phyloP scores from a whole-genome alignment of 1,140 invertebrate genomes.

The Tetramorium alpestre region DNA sequence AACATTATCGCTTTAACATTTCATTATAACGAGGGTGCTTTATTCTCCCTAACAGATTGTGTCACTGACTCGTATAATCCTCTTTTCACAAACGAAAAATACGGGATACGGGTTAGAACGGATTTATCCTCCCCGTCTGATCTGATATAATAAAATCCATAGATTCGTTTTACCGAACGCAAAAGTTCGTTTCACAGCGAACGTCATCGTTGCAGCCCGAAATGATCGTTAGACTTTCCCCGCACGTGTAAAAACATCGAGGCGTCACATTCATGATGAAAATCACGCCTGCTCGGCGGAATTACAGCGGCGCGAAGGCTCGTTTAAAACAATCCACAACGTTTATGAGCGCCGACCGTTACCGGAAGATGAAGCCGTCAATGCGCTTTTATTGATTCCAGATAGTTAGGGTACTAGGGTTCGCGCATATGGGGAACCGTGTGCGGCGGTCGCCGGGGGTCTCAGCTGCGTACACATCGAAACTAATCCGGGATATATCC shows the following conservation, averaged over 20 bases:
- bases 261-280: neutral
- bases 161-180: neutral
- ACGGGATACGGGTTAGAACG: constrained; percentile 33
- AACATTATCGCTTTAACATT: constrained; percentile 65
- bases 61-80: constrained; percentile 50
- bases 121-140: constrained; percentile 1
- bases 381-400: constrained; percentile 65
- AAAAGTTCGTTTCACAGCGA: neutral
- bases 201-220: neutral
- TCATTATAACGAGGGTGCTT: constrained; percentile 56
- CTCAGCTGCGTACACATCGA: constrained; percentile 76
- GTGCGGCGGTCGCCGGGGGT: neutral
- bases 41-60: constrained; percentile 42
- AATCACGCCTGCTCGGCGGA: neutral
- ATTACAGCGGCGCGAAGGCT: constrained; percentile 5
- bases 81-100: constrained; percentile 46
- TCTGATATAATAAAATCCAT: constrained; percentile 21
- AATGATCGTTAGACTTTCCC: neutral
- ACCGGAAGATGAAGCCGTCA: constrained; percentile 62
- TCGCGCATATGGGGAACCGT: constrained; percentile 55
- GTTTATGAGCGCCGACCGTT: constrained; percentile 29
- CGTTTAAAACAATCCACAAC: constrained; percentile 22
- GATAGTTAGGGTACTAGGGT: constrained; percentile 60
- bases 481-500: constrained; percentile 72
- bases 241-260: neutral